Base-by-base conservation (phyloP, 2,797 vertebrate genomes). In the Okamejei kenojei region DNA sequence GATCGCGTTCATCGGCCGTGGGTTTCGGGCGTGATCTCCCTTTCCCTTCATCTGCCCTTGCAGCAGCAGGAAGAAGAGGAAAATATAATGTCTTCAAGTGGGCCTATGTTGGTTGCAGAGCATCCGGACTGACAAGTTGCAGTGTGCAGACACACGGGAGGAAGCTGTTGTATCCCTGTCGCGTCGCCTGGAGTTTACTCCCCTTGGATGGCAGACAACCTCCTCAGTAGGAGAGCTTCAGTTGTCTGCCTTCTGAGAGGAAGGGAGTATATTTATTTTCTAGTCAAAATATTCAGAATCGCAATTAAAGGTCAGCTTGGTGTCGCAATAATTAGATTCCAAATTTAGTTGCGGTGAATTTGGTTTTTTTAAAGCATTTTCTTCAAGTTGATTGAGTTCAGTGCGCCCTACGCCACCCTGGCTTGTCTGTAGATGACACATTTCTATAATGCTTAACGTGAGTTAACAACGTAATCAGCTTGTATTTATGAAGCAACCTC, bases 91-190 rank as follows among this genome's bases (percentile, higher is more conserved):
- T 35, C 71, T 7, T 26, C 68, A 54, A 45, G 68, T 91, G 90
- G 65, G 35, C 26, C n/a, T 45, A 17, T 38, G 63, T 23, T 73
- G 32, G 90, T 11, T n/a, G 5, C 13, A 32, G 68, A 45, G 90
- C 65, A 74, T 45, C 21, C 35, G 9, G 71, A 10, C 23, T 92
- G 90, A 92, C 90, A 92, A 92, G 71, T 92, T 92, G 6, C 68
- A n/a, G 7, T 92, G 1, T 54, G 23, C 90, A 32, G 61, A 71
- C 19, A n/a, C 63, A 54, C 11, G 1, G 1, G 90, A 21, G 35
- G 71, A 92, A 92, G 71, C 90, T 54, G 38, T 26, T 88, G 32
- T 92, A 7, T 1, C 17, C 3, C 35, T 92, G 90, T 71, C 23
- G 26, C 29, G 32, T 7, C 2, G 21, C 26, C 11, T 74, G 35